These are phyloP conservation scores for Diarsia dahlii DNA, from an alignment of 2,888 invertebrate species.

Conservation along the genomic window DNA sequence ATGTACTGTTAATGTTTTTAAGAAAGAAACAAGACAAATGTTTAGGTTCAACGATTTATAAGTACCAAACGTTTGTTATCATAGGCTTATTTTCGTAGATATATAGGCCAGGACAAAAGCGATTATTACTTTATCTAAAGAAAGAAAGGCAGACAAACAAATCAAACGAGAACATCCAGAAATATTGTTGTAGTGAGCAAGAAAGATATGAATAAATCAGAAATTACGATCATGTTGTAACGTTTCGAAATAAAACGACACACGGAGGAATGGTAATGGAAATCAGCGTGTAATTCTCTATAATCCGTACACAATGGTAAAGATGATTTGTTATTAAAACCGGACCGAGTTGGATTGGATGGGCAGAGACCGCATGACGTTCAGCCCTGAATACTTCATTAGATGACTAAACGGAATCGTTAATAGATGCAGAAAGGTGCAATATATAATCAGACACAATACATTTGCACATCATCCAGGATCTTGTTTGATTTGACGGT, in stretches of 20 bases:
- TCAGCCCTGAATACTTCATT: slow-evolving; percentile 87
- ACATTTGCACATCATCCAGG: slow-evolving; percentile 75
- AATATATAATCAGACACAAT: slow-evolving; percentile 76
- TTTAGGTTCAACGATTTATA: slow-evolving; percentile 69
- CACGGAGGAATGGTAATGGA: slow-evolving; percentile 71
- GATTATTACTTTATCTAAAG: slow-evolving; percentile 29
- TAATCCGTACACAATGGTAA: slow-evolving; percentile 78
- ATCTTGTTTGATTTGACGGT: slow-evolving; percentile 54
- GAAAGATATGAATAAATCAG: slow-evolving; percentile 67
- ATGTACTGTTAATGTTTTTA: slow-evolving; percentile 77
- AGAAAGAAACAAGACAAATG: slow-evolving; percentile 61
- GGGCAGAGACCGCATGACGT: slow-evolving; percentile 67
- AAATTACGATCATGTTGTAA: slow-evolving; percentile 74
- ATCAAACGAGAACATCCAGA: slow-evolving; percentile 27
- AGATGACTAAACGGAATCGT: slow-evolving; percentile 85
- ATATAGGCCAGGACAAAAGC: slow-evolving; percentile 18
- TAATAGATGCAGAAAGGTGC: slow-evolving; percentile 79
- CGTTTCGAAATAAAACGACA: slow-evolving; percentile 71
- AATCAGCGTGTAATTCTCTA: slow-evolving; percentile 78
- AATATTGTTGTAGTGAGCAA: slow-evolving; percentile 20
- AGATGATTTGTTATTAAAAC: slow-evolving; percentile 82
- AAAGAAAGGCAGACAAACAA: slow-evolving; percentile 11
- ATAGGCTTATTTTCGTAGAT: slow-evolving; percentile 49
- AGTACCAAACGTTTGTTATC: slow-evolving; percentile 54
- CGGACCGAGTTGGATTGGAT: slow-evolving; percentile 73